Percentiles rank a stretch among this genome's conserved stretches.
These are phyloP conservation scores for Dysmachus trigonus DNA, from an alignment of 2,888 invertebrate species.

Conservation along the genomic window DNA sequence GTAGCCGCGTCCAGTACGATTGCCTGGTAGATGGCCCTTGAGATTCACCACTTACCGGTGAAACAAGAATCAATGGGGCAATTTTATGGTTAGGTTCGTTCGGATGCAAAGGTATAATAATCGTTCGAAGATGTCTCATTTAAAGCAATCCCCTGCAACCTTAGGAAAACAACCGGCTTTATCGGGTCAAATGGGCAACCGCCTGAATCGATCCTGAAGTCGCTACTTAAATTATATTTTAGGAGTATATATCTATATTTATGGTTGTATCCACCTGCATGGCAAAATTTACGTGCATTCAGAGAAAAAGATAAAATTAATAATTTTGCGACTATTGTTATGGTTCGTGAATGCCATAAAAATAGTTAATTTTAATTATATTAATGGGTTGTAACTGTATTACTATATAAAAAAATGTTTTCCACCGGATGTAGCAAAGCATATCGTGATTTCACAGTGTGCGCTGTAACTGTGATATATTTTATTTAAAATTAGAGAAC, in stretches of 20 bases:
- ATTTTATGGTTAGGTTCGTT: constrained; percentile 26
- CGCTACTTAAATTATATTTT: not conserved
- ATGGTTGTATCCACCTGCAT: no score
- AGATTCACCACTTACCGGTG: constrained; percentile 9
- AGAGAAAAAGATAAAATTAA: no score
- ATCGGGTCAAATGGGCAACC: not conserved
- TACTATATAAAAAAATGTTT: no score
- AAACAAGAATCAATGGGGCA: constrained; percentile 10
- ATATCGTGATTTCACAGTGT: no score
- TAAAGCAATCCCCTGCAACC: not conserved
- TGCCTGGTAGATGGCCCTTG: constrained; percentile 19
- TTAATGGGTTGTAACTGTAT: no score
- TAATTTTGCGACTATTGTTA: no score
- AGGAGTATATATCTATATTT: not conserved
- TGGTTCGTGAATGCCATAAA: no score
- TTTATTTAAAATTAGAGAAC: no score
- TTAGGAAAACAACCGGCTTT: not conserved
- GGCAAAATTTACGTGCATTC: not conserved
- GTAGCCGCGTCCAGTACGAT: constrained; percentile 7
- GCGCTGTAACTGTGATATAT: no score
- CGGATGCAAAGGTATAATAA: not conserved
- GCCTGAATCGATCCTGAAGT: not conserved
- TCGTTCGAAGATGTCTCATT: constrained; percentile 20
- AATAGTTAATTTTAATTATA: no score
- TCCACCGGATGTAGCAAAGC: no score